phyloP scores from a whole-genome alignment of 2,797 vertebrate genomes.

The Thamnophis elegans region DNA sequence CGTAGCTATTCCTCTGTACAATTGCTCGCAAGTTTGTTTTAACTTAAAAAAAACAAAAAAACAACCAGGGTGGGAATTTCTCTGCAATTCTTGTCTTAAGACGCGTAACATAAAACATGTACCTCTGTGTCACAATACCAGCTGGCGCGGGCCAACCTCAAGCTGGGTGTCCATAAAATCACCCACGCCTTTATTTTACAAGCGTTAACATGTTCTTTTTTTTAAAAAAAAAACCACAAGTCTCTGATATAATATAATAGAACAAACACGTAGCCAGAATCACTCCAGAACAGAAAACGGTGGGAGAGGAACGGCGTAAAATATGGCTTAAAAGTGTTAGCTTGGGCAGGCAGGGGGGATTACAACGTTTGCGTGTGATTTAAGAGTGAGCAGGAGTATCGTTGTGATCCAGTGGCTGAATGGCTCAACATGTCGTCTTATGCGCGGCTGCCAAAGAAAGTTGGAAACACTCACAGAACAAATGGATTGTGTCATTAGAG shows the following conservation, averaged over 20 bases:
- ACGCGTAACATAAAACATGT: constrained; percentile 53
- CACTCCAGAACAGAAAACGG: not conserved
- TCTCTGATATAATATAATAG: too few relatives aligned
- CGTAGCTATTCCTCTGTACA: constrained; percentile 79
- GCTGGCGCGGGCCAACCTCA: not conserved
- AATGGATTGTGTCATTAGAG: not conserved
- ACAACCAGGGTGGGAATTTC: constrained; percentile 28
- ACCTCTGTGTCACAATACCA: constrained; percentile 51
- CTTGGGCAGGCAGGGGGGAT: constrained; percentile 21
- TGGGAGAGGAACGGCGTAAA: constrained; percentile 5
- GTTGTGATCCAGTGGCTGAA: not conserved
- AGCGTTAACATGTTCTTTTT: constrained; percentile 5
- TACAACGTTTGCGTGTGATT: constrained; percentile 38
- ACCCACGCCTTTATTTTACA: not conserved
- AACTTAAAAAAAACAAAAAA: constrained; percentile 38
- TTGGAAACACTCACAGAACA: not conserved
- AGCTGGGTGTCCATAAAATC: not conserved
- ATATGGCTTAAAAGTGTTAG: constrained; percentile 22
- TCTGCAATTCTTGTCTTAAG: constrained; percentile 34
- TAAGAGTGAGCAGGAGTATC: not conserved
- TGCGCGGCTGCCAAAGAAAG: not conserved
- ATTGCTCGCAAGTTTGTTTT: constrained; percentile 46
- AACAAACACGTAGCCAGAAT: not conserved
- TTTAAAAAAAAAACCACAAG: not conserved
- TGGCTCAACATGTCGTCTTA: not conserved